Conservation (phyloP, 2,888 invertebrate species). For the Mactromeris polynyma region DNA sequence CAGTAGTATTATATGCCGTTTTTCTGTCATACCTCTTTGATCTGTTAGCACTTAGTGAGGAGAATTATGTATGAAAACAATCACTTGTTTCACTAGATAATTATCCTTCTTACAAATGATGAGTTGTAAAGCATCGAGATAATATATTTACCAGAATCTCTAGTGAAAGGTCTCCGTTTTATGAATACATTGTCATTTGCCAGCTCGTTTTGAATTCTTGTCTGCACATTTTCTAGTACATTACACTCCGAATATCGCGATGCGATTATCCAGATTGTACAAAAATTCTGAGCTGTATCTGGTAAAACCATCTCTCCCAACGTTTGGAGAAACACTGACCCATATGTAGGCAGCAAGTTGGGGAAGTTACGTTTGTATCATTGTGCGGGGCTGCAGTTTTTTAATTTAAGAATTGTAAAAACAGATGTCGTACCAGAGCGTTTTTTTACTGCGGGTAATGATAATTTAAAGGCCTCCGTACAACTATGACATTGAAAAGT, state of each 20-base stretch:
- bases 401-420: neutral
- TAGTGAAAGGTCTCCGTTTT: slow-evolving; percentile 14
- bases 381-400: neutral
- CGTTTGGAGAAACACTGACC: neutral
- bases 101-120: slow-evolving; percentile 47
- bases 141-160: slow-evolving; percentile 29
- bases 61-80: slow-evolving; percentile 59
- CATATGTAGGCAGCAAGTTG: neutral
- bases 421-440: neutral
- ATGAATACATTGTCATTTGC: slow-evolving; percentile 48
- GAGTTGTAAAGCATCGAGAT: neutral
- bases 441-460: slow-evolving; percentile 9
- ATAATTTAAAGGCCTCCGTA: slow-evolving; percentile 19
- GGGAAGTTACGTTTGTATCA: neutral
- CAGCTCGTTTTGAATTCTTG: slow-evolving; percentile 46
- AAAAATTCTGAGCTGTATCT: neutral
- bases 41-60: slow-evolving; percentile 34
- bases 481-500: slow-evolving; percentile 46
- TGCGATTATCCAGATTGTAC: slow-evolving; percentile 10
- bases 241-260: slow-evolving; percentile 30
- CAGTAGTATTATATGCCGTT: slow-evolving; percentile 24
- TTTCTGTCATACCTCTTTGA: slow-evolving; percentile 46
- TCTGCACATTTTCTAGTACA: slow-evolving; percentile 44
- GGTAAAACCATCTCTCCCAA: neutral
- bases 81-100: slow-evolving; percentile 54